A percentile compares a stretch with the other conserved stretches of the same genome.
Evolutionary conservation across 1,140 invertebrate species (phyloP).

Genomic region (Brachionus rubens): DNA sequence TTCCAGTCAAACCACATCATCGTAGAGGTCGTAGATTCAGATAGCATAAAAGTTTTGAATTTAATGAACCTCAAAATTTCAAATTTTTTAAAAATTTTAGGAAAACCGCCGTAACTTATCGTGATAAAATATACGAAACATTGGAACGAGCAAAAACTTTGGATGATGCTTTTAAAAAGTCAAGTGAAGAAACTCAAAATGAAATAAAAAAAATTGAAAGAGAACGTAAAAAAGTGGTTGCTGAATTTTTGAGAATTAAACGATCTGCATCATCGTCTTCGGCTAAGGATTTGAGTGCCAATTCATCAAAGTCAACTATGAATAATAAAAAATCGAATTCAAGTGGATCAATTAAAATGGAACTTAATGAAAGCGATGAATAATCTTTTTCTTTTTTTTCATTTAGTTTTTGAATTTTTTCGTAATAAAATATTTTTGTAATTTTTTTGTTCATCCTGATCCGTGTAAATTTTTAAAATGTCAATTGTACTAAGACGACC

Average conservation of each 20-base stretch:
- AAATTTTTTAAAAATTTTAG: slow-evolving; percentile 1
- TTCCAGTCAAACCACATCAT: no score
- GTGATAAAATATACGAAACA: not conserved
- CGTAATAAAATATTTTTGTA: no score
- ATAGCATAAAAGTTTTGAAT: no score
- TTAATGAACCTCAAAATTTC: no score
- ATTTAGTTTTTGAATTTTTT: no score
- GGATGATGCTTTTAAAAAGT: not conserved
- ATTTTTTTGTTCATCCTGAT: no score
- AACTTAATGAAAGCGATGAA: slow-evolving; percentile 1
- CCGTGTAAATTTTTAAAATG: no score
- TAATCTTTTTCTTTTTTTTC: not conserved
- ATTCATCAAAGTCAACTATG: no score
- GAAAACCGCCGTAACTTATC: slow-evolving; percentile 27
- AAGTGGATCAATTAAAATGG: not conserved
- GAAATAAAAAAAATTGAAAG: slow-evolving; percentile 4
- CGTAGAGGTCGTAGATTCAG: no score
- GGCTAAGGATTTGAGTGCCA: not conserved
- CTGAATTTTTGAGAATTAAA: not conserved
- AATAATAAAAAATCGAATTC: slow-evolving; percentile 28
- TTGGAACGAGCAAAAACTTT: not conserved
- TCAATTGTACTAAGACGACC: no score
- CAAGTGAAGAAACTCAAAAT: not conserved
- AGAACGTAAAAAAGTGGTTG: not conserved
- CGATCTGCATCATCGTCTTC: not conserved